Evolutionary conservation across 1,140 invertebrate species (phyloP).

Genomic region (Drosophila mauritiana): DNA sequence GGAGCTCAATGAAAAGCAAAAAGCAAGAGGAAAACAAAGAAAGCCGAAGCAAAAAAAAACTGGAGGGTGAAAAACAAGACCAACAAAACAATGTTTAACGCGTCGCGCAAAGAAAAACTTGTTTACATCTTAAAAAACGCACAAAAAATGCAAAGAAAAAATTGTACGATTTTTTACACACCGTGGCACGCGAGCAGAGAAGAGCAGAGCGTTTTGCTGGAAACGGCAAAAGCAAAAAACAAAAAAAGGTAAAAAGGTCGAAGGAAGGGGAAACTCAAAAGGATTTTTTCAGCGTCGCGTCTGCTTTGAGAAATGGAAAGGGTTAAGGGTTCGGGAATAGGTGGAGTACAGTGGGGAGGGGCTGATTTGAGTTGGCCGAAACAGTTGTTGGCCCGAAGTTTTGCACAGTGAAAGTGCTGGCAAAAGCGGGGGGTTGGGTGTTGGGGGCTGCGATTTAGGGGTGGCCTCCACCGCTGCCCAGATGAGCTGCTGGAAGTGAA

Average conservation of each 20-base stretch:
- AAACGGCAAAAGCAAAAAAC: conserved; percentile 29
- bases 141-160: conserved; percentile 58
- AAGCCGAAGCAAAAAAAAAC: conserved; percentile 26
- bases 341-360: conserved; percentile 12
- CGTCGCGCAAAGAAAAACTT: conserved; percentile 77
- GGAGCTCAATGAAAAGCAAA: conserved; percentile 54
- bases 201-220: conserved; percentile 49
- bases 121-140: conserved; percentile 79
- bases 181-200: conserved; percentile 62
- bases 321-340: conserved; percentile 36
- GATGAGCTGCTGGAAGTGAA: conserved; percentile 35
- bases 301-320: conserved; percentile 28
- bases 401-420: conserved; percentile 73
- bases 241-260: conserved; percentile 24
- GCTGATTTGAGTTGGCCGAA: conserved; percentile 38
- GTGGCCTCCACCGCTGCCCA: neutral
- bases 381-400: conserved; percentile 45
- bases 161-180: conserved; percentile 40
- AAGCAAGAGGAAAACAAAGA: conserved; percentile 31
- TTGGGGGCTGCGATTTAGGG: neutral
- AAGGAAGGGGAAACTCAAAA: conserved; percentile 62
- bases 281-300: conserved; percentile 63
- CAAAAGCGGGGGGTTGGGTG: conserved; percentile 1
- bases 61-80: conserved; percentile 20
- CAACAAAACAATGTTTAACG: conserved; percentile 58